These are phyloP conservation scores for Trichogramma evanescens DNA, from an alignment of 2,888 invertebrate genomes.

Conservation along the genomic window DNA sequence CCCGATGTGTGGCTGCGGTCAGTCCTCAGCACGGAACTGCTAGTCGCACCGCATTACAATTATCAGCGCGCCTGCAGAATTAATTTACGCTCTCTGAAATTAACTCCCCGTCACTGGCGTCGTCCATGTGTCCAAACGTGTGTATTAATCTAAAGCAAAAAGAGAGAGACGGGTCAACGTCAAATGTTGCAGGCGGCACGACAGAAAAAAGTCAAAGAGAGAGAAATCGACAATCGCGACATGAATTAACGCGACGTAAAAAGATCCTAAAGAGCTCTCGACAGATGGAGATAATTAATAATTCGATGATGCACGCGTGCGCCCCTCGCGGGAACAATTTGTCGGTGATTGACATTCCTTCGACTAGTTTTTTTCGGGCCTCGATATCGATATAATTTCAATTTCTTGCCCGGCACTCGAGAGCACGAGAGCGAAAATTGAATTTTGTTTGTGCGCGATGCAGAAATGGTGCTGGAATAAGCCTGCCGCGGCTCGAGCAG, in stretches of 20 bases:
- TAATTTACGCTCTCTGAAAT: slow-evolving; percentile 15
- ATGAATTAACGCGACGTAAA: slow-evolving; percentile 25
- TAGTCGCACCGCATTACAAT: slow-evolving; percentile 20
- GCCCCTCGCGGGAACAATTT: slow-evolving; percentile 35
- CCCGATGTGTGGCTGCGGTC: too few relatives aligned
- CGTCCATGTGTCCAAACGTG: not conserved
- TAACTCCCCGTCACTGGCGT: not conserved
- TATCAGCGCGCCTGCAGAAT: slow-evolving; percentile 20
- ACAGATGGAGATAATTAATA: slow-evolving; percentile 39
- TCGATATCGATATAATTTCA: too few relatives aligned
- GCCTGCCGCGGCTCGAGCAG: not conserved
- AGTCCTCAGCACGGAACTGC: too few relatives aligned
- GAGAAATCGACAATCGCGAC: slow-evolving; percentile 23
- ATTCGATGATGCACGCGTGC: slow-evolving; percentile 35
- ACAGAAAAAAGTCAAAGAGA: slow-evolving; percentile 40
- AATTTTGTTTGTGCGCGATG: slow-evolving; percentile 5
- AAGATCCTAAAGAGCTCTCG: not conserved
- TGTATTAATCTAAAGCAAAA: not conserved
- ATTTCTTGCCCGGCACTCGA: too few relatives aligned
- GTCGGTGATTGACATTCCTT: slow-evolving; percentile 38
- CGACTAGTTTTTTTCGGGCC: slow-evolving; percentile 25
- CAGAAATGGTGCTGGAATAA: not conserved
- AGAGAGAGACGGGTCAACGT: not conserved
- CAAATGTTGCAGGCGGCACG: slow-evolving; percentile 27
- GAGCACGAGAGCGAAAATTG: slow-evolving; percentile 5